Percentiles rank a stretch among this genome's conserved stretches.
Evolutionary conservation across 2,888 invertebrate species (phyloP).

Genomic region (Ischnus inquisitorius): DNA sequence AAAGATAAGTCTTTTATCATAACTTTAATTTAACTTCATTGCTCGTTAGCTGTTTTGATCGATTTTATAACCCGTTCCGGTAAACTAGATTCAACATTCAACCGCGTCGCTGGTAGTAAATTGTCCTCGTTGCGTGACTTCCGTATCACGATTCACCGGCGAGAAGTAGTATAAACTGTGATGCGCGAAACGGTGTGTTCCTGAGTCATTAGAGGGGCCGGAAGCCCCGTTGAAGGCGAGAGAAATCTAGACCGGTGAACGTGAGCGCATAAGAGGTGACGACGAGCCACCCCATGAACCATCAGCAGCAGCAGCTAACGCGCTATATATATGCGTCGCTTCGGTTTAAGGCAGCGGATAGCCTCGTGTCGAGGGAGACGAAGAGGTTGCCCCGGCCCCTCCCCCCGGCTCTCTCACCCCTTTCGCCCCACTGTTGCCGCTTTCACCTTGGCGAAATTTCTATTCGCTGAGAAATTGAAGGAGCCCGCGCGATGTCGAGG

Average conservation of each 20-base stretch:
- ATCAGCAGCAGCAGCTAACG: constrained; percentile 9
- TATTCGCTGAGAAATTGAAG: constrained; percentile 66
- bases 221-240: constrained; percentile 28
- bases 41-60: constrained; percentile 17
- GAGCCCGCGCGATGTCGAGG: constrained; percentile 47
- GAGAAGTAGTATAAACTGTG: constrained; percentile 8
- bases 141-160: constrained; percentile 17
- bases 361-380: background rate
- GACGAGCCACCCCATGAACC: background rate
- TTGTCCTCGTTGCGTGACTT: constrained; percentile 34
- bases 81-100: constrained; percentile 6
- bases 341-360: background rate
- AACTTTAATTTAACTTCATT: background rate
- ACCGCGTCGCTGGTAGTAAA: constrained; percentile 2
- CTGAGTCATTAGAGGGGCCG: constrained; percentile 46
- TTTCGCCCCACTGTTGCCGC: constrained; percentile 14
- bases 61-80: constrained; percentile 18
- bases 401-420: background rate
- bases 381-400: background rate
- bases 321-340: background rate
- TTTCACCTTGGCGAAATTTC: constrained; percentile 52
- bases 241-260: constrained; percentile 35
- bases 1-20: background rate
- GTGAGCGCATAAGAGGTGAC: constrained; percentile 30
- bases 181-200: constrained; percentile 18